A percentile compares a stretch with the other conserved stretches of the same genome.
Evolutionary conservation across 2,113 vertebrate genomes (phyloP).

Genomic region (Mastomys natalensis): DNA sequence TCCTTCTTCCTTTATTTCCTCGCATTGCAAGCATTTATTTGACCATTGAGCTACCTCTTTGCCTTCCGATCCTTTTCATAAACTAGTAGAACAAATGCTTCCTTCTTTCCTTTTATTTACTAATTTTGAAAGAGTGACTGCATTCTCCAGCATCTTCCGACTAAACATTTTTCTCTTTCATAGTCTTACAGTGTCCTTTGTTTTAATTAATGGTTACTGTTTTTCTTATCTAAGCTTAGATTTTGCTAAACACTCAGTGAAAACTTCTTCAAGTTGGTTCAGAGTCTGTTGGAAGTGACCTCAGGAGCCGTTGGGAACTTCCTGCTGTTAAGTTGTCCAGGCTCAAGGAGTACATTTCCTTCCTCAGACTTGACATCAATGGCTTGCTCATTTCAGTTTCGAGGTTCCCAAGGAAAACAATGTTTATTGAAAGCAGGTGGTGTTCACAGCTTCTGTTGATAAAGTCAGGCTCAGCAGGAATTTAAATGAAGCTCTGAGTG

Average conservation of each 20-base stretch:
- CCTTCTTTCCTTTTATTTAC: constrained; percentile 39
- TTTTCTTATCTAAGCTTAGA: constrained; percentile 51
- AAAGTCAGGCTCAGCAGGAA: constrained; percentile 26
- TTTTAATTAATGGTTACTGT: constrained; percentile 31
- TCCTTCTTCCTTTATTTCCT: too few relatives aligned
- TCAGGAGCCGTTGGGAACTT: constrained; percentile 23
- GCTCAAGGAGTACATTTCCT: constrained; percentile 36
- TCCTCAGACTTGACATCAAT: constrained; percentile 18
- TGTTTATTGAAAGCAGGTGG: constrained; percentile 35
- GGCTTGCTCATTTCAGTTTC: background rate
- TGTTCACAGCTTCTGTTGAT: constrained; percentile 25
- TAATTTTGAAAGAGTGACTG: constrained; percentile 52
- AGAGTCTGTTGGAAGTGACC: background rate
- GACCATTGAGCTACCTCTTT: too few relatives aligned
- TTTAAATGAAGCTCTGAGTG: background rate
- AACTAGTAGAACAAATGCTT: constrained; percentile 18
- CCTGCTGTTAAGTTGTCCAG: constrained; percentile 41
- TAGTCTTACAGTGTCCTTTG: constrained; percentile 47
- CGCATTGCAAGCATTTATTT: too few relatives aligned
- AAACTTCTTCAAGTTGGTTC: constrained; percentile 38
- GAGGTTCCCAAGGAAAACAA: constrained; percentile 13
- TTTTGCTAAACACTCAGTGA: background rate
- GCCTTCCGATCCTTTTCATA: too few relatives aligned
- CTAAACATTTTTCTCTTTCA: background rate
- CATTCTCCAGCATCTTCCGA: constrained; percentile 10